Evolutionary conservation across 2,888 invertebrate species (phyloP).

Genomic region (Brachycybe producta): DNA sequence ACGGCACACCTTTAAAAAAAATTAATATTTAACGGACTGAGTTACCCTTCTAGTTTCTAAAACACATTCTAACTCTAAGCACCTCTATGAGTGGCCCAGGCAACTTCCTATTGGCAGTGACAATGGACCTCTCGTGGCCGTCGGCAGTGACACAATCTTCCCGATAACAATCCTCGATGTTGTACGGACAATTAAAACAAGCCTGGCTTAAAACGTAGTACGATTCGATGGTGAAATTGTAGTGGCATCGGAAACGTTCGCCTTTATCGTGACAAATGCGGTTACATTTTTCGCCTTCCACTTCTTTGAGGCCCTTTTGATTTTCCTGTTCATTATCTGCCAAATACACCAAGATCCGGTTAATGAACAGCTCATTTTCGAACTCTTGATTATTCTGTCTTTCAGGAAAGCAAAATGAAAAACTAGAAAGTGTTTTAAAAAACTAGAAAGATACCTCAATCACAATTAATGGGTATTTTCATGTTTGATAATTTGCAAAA

Average conservation of each 20-base stretch:
- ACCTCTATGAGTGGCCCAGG: constrained; percentile 77
- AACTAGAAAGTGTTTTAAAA: too few relatives aligned
- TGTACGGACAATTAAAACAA: constrained; percentile 67
- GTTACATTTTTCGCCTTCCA: background rate
- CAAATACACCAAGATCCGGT: too few relatives aligned
- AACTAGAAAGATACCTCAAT: too few relatives aligned
- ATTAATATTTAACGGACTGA: background rate
- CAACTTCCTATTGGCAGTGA: constrained; percentile 70
- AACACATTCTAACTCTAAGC: constrained; percentile 19
- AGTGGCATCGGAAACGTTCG: constrained; percentile 42
- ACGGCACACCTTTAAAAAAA: constrained; percentile 53
- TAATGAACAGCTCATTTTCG: too few relatives aligned
- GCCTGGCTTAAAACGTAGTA: constrained; percentile 76
- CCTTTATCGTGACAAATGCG: background rate
- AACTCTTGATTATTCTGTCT: too few relatives aligned
- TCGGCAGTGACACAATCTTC: constrained; percentile 73
- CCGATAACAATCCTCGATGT: constrained; percentile 56
- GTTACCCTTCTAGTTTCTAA: background rate
- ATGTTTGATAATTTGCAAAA: too few relatives aligned
- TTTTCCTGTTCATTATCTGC: too few relatives aligned
- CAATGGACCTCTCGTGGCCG: constrained; percentile 58
- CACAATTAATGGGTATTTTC: too few relatives aligned
- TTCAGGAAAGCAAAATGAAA: too few relatives aligned
- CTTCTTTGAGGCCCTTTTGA: too few relatives aligned
- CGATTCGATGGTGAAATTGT: constrained; percentile 60